Evolutionary conservation across 1,140 invertebrate genomes (phyloP).

Genomic region (Papilio dardanus): DNA sequence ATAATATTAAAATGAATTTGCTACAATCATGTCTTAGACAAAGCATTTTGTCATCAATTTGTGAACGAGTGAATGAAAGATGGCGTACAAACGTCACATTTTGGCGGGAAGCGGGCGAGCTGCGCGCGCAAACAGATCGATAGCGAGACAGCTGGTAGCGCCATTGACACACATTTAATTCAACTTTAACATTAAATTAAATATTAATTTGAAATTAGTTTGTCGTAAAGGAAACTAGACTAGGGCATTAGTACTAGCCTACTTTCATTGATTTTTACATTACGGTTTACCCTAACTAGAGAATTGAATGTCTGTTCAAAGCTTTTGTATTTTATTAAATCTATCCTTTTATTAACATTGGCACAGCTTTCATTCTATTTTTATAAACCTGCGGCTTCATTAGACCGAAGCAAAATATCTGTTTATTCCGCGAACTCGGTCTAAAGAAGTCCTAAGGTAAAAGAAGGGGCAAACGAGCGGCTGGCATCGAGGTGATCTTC

Average conservation of each 20-base stretch:
- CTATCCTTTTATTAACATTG: too few relatives aligned
- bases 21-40: background rate
- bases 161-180: constrained; percentile 18
- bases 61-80: constrained; percentile 7
- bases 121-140: constrained; percentile 52
- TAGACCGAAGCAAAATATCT: too few relatives aligned
- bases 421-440: too few relatives aligned
- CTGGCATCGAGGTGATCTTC: too few relatives aligned
- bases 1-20: background rate
- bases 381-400: background rate
- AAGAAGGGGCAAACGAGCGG: too few relatives aligned
- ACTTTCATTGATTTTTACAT: too few relatives aligned
- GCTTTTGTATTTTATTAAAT: too few relatives aligned
- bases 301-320: too few relatives aligned
- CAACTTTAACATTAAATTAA: constrained; percentile 16
- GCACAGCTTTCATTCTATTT: background rate
- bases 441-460: too few relatives aligned
- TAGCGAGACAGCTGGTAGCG: background rate
- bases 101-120: constrained; percentile 59
- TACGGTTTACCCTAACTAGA: too few relatives aligned
- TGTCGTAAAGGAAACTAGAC: background rate
- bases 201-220: background rate
- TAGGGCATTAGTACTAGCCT: background rate
- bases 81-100: constrained; percentile 39
- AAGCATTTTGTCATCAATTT: background rate